Percentiles rank a stretch among this genome's conserved stretches.
Evolutionary conservation across 2,888 invertebrate genomes (phyloP).

Genomic region (Cheilosia vernalis): DNA sequence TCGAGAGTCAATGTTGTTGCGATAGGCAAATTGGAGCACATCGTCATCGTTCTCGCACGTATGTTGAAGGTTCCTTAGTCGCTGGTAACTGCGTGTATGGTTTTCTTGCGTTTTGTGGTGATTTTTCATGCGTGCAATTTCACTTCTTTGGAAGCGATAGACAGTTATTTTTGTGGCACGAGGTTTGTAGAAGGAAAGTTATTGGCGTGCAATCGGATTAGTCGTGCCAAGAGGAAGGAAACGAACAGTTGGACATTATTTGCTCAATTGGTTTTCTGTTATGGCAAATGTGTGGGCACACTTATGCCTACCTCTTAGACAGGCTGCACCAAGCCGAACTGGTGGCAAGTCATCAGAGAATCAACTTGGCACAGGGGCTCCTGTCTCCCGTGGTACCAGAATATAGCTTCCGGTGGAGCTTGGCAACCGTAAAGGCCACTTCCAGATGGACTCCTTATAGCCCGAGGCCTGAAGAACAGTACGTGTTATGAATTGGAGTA

Average conservation of each 20-base stretch:
- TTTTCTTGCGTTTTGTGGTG: constrained; percentile 25
- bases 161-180: constrained; percentile 32
- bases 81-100: constrained; percentile 18
- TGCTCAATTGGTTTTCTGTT: too few relatives aligned
- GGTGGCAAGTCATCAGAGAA: too few relatives aligned
- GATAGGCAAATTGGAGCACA: constrained; percentile 67
- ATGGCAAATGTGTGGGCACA: background rate
- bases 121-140: constrained; percentile 59
- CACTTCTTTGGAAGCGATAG: constrained; percentile 25
- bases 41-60: constrained; percentile 38
- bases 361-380: too few relatives aligned
- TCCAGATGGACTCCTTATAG: too few relatives aligned
- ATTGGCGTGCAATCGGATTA: constrained; percentile 27
- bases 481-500: too few relatives aligned
- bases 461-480: too few relatives aligned
- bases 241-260: too few relatives aligned
- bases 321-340: too few relatives aligned
- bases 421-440: too few relatives aligned
- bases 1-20: constrained; percentile 65
- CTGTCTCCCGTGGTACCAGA: too few relatives aligned
- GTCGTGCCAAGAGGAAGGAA: background rate
- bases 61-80: constrained; percentile 60
- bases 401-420: too few relatives aligned
- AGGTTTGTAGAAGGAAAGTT: constrained; percentile 28
- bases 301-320: too few relatives aligned